These are phyloP conservation scores for Dicycla oo DNA, from an alignment of 2,888 invertebrate genomes.

Conservation along the genomic window DNA sequence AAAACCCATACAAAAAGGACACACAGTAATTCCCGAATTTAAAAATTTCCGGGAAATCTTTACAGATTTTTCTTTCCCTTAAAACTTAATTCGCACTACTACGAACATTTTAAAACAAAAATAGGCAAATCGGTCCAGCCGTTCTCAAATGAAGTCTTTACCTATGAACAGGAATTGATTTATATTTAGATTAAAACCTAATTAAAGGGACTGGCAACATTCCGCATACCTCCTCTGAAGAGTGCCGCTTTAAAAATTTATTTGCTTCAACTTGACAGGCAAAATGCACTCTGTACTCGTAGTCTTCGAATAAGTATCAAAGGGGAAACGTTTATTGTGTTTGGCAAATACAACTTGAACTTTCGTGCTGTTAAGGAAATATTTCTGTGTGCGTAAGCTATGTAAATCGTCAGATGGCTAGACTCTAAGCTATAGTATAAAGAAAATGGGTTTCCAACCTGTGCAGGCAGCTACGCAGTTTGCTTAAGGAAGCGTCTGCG, in stretches of 20 bases:
- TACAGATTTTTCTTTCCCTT: background rate
- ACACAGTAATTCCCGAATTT: too few relatives aligned
- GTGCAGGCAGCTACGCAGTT: too few relatives aligned
- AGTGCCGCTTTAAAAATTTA: conserved; percentile 60
- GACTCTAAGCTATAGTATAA: too few relatives aligned
- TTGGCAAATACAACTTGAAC: conserved; percentile 62
- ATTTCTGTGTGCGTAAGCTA: conserved; percentile 19
- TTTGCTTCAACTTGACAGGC: conserved; percentile 55
- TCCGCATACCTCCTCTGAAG: conserved; percentile 47
- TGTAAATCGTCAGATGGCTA: too few relatives aligned
- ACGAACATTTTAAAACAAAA: background rate
- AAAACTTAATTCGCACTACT: background rate
- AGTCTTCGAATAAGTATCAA: conserved; percentile 60
- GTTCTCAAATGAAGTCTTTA: too few relatives aligned
- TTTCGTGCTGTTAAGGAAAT: conserved; percentile 53
- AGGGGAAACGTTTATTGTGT: conserved; percentile 63
- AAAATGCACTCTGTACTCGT: conserved; percentile 48
- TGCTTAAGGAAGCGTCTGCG: too few relatives aligned
- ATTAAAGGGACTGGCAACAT: conserved; percentile 51
- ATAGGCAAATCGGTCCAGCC: background rate
- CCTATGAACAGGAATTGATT: background rate
- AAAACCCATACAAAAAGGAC: too few relatives aligned
- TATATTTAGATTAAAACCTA: background rate
- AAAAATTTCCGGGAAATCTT: background rate
- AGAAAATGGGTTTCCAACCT: too few relatives aligned